These are phyloP conservation scores for Trichechus manatus DNA, from an alignment of 2,113 vertebrate species.

Conservation along the genomic window DNA sequence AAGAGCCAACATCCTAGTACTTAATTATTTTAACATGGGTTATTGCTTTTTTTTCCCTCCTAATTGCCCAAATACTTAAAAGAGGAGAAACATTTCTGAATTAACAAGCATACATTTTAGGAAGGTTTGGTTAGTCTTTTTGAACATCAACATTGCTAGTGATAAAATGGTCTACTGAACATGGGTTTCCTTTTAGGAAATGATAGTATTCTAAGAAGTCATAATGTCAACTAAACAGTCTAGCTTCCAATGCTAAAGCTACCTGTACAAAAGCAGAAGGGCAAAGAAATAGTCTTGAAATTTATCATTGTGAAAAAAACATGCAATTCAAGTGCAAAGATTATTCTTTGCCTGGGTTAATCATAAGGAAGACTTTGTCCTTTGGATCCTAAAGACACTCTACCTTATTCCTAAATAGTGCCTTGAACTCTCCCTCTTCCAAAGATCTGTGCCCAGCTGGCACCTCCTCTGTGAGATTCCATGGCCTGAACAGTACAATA, in stretches of 20 bases:
- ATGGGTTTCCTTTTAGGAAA: conserved; percentile 56
- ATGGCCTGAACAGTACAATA: background rate
- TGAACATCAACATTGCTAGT: background rate
- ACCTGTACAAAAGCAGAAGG: background rate
- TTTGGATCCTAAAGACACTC: background rate
- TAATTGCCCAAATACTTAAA: conserved; percentile 57
- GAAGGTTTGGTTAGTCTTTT: background rate
- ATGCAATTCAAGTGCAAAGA: background rate
- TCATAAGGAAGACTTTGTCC: background rate
- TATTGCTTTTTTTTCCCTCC: conserved; percentile 49
- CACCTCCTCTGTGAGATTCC: background rate
- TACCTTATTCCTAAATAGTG: background rate
- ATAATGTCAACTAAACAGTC: conserved; percentile 31
- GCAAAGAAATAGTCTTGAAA: conserved; percentile 2
- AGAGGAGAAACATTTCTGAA: conserved; percentile 26
- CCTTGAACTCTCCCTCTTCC: background rate
- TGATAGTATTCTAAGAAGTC: conserved; percentile 44
- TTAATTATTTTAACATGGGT: conserved; percentile 63
- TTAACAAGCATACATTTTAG: background rate
- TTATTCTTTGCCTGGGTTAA: background rate
- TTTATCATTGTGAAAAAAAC: conserved; percentile 13
- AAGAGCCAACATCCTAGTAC: conserved; percentile 49
- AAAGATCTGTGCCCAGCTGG: background rate
- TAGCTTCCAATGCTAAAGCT: background rate
- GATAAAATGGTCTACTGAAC: background rate